Conservation (phyloP, 1,140 invertebrate genomes). For the Drosophila fuyamai region DNA sequence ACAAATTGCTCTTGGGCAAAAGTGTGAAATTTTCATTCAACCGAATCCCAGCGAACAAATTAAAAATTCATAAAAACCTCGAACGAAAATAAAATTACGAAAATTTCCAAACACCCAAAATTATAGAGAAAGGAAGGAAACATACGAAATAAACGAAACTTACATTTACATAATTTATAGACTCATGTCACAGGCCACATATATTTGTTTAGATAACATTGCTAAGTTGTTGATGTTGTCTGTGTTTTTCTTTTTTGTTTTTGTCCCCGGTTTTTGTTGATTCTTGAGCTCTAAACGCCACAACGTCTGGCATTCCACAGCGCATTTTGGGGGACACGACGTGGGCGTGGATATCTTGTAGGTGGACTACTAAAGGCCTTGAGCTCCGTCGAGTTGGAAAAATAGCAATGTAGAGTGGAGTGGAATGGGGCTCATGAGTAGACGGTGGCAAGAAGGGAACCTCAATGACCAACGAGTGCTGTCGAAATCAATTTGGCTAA, state of each 20-base stretch:
- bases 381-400: slow-evolving; percentile 11
- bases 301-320: slow-evolving; percentile 61
- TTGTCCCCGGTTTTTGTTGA: slow-evolving; percentile 13
- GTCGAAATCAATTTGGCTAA: slow-evolving; percentile 81
- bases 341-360: slow-evolving; percentile 54
- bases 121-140: slow-evolving; percentile 5
- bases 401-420: background rate
- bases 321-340: slow-evolving; percentile 46
- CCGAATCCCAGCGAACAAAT: slow-evolving; percentile 53
- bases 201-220: slow-evolving; percentile 63
- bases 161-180: slow-evolving; percentile 79
- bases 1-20: slow-evolving; percentile 52
- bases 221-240: slow-evolving; percentile 15
- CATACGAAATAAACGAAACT: slow-evolving; percentile 45
- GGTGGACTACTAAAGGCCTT: slow-evolving; percentile 45
- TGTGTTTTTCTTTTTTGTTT: slow-evolving; percentile 18
- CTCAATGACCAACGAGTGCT: slow-evolving; percentile 52
- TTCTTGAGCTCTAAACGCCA: slow-evolving; percentile 53
- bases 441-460: background rate
- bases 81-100: slow-evolving; percentile 54
- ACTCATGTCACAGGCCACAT: slow-evolving; percentile 44
- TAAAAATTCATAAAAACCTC: slow-evolving; percentile 77
- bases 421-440: background rate
- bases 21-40: slow-evolving; percentile 60
- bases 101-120: slow-evolving; percentile 47